Evolutionary conservation across 2,797 vertebrate species (phyloP).

Genomic region (Parambassis ranga): DNA sequence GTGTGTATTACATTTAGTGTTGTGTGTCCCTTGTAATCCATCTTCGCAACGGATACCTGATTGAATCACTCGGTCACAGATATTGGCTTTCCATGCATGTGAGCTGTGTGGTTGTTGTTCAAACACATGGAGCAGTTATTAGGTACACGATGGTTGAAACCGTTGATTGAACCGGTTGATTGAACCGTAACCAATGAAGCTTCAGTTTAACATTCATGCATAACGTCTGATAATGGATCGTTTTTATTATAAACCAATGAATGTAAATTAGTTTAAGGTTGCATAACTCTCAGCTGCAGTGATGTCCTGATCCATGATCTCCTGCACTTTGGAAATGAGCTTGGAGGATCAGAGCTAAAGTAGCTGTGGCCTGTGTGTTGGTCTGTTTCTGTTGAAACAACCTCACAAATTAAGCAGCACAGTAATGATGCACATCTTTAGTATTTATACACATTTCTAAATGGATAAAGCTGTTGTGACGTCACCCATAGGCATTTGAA

Average conservation of each 20-base stretch:
- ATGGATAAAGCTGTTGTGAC: neutral
- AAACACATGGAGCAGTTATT: neutral
- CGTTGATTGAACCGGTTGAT: no score
- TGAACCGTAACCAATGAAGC: neutral
- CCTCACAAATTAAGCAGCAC: conserved; percentile 13
- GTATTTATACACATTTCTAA: no score
- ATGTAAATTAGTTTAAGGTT: neutral
- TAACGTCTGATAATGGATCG: neutral
- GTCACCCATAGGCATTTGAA: no score
- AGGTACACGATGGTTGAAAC: neutral
- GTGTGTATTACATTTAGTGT: conserved; percentile 19
- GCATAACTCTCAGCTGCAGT: neutral
- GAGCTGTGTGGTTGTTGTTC: neutral
- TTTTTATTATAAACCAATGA: neutral
- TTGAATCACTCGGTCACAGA: conserved; percentile 47
- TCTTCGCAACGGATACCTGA: conserved; percentile 45
- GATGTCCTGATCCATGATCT: conserved; percentile 3
- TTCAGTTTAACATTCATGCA: neutral
- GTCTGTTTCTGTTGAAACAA: neutral
- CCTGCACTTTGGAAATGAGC: conserved; percentile 41
- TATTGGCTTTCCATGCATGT: conserved; percentile 29
- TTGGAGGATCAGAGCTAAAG: conserved; percentile 19
- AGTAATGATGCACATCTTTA: no score
- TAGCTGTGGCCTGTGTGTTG: conserved; percentile 13
- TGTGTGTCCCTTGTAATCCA: conserved; percentile 41